A percentile compares a stretch with the other conserved stretches of the same genome.
These are phyloP conservation scores for Hirudinaria manillensis DNA, from an alignment of 2,888 invertebrate species.

Conservation along the genomic window DNA sequence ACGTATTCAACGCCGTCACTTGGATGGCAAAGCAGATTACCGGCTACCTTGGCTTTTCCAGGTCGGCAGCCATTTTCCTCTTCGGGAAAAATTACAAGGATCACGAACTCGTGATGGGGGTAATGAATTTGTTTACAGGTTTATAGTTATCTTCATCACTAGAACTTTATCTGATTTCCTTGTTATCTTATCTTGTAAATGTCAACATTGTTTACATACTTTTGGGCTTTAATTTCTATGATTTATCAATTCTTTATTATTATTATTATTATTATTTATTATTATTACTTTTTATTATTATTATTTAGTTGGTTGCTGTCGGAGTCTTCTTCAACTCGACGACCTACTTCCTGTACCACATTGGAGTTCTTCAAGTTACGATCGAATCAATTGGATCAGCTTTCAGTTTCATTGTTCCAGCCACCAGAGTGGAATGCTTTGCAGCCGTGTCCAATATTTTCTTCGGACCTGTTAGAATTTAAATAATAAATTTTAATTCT, in stretches of 20 bases:
- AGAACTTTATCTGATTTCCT: no score
- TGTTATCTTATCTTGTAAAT: no score
- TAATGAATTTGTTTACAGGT: conserved; percentile 8
- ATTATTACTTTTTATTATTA: neutral
- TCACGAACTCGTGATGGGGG: conserved; percentile 38
- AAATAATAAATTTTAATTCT: neutral
- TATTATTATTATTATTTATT: no score
- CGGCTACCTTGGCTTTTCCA: conserved; percentile 34
- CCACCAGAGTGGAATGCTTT: conserved; percentile 9
- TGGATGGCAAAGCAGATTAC: conserved; percentile 36
- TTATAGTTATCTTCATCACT: neutral
- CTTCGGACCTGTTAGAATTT: conserved; percentile 21
- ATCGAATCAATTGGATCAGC: neutral
- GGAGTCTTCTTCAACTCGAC: conserved; percentile 18
- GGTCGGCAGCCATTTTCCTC: conserved; percentile 35
- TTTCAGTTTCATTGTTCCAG: neutral
- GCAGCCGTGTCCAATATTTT: conserved; percentile 22
- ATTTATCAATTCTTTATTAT: no score
- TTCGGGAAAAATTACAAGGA: conserved; percentile 36
- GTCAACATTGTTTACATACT: no score
- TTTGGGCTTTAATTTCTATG: no score
- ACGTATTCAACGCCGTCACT: conserved; percentile 32
- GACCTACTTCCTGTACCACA: neutral
- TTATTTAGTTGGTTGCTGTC: conserved; percentile 1
- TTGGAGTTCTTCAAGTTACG: neutral